Percentiles rank a stretch among this genome's conserved stretches.
Conservation (phyloP, 64 coral and sea anemone genomes). For the Anthopleura sola region DNA sequence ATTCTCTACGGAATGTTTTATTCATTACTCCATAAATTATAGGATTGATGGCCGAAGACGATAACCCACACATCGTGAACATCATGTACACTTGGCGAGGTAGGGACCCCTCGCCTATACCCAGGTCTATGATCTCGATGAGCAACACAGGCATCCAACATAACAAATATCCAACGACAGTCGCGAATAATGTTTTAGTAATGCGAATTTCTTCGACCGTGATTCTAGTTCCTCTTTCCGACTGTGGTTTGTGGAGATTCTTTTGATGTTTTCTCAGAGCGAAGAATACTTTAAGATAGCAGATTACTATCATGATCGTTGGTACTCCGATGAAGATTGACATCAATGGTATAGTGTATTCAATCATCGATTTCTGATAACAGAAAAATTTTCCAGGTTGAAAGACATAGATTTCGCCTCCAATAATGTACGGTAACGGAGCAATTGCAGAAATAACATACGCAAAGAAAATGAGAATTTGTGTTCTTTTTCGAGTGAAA, state of each 20-base stretch:
- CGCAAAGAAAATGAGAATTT: not conserved
- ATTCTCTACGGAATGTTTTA: slow-evolving; percentile 43
- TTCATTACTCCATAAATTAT: slow-evolving; percentile 51
- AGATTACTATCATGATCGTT: slow-evolving; percentile 1
- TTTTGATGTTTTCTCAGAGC: not conserved
- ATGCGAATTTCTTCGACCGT: slow-evolving; percentile 28
- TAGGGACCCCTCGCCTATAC: slow-evolving; percentile 4
- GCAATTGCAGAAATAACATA: not conserved
- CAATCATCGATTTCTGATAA: not conserved
- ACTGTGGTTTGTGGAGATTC: not conserved
- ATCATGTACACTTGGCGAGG: slow-evolving; percentile 22
- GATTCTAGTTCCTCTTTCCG: not conserved
- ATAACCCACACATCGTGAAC: slow-evolving; percentile 17
- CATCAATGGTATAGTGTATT: slow-evolving; percentile 14
- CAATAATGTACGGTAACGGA: slow-evolving; percentile 31
- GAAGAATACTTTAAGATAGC: slow-evolving; percentile 18
- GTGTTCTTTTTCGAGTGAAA: slow-evolving; percentile 37
- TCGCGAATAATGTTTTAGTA: slow-evolving; percentile 47
- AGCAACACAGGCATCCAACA: slow-evolving; percentile 51
- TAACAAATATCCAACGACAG: slow-evolving; percentile 29
- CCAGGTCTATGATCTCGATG: slow-evolving; percentile 52
- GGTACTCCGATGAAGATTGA: slow-evolving; percentile 26
- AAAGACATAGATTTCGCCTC: slow-evolving; percentile 37
- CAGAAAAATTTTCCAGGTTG: slow-evolving; percentile 63
- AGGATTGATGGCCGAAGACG: slow-evolving; percentile 39